Evolutionary conservation across 2,888 invertebrate species (phyloP).

Genomic region (Nymphalis urticae): DNA sequence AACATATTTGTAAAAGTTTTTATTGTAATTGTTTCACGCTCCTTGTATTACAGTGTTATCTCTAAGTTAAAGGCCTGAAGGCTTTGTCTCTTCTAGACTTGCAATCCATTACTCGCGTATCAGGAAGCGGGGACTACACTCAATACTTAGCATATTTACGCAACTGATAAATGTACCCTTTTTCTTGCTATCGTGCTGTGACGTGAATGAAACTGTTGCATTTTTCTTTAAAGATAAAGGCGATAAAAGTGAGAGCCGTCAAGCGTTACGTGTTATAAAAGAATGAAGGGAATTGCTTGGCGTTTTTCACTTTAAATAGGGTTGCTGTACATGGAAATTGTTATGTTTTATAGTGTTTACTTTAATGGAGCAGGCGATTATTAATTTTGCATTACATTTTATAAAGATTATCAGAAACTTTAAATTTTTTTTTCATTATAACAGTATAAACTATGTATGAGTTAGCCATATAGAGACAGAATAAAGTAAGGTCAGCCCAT

Average conservation of each 20-base stretch:
- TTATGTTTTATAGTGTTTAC: background rate
- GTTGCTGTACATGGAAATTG: background rate
- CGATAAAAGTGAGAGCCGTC: conserved; percentile 41
- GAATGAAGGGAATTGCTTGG: conserved; percentile 14
- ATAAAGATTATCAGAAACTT: no score
- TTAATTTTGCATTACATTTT: background rate
- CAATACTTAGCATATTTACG: conserved; percentile 74
- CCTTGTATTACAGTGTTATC: conserved; percentile 32
- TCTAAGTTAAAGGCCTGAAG: conserved; percentile 60
- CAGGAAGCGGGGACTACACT: conserved; percentile 51
- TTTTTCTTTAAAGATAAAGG: conserved; percentile 64
- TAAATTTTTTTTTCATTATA: no score
- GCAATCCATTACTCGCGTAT: conserved; percentile 68
- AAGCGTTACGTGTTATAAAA: conserved; percentile 33
- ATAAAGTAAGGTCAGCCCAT: no score
- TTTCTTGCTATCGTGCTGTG: conserved; percentile 64
- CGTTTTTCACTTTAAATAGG: conserved; percentile 6
- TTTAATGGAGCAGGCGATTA: no score
- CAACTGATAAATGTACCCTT: conserved; percentile 72
- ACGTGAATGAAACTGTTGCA: conserved; percentile 68
- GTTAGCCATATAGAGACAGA: no score
- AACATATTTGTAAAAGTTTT: background rate
- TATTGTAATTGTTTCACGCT: conserved; percentile 35
- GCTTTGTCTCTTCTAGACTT: conserved; percentile 76
- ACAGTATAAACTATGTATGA: no score